Evolutionary conservation across 2,797 vertebrate genomes (phyloP), one percentile per base, ranked within the genome.

Genomic region (Manis pentadactyla): DNA sequence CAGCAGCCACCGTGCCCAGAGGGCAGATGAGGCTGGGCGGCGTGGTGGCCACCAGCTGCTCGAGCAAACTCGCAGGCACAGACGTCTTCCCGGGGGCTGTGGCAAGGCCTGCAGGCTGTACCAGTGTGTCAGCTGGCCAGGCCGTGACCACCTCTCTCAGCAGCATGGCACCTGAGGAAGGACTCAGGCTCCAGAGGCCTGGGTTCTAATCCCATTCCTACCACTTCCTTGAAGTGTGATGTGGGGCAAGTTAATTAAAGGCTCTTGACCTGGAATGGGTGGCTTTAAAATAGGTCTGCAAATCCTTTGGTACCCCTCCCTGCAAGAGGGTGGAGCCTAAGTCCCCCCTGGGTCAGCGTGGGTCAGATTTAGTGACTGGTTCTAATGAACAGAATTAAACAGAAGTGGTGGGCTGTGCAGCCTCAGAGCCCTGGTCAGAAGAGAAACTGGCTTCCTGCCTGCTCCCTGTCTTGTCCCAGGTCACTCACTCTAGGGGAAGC

Each of bases 341-440:
- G 39, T 29, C 39, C 29, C 34, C 15, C 59, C 21, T 42, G 46
- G n/a, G 49, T 25, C 19, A 39, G n/a, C 31, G 11, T 17, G 31
- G 73, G n/a, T 75, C 71, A 27, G 46, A 86, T 57, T 57, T 37
- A 39, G 75, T 11, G 46, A 39, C 17, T 81, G 0, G 4, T 51
- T 37, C 42, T 21, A 64, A 42, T 3, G 23, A 25, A 59, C 29
- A 59, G 53, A 78, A 25, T 21, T 51, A 94, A 85, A 59, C 31
- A n/a, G 46, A n/a, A 64, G 31, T 2, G 15, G 39, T 4, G 2
- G 4, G 1, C 4, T 1, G 46, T 68, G 25, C 0, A 0, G 18
- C 12, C 39, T 55, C 2, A 0, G 66, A 64, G 55, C 64, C 37
- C 31, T 37, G 61, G 64, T 64, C 34, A 0, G 14, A 15, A 86